Evolutionary conservation across 1,140 invertebrate species (phyloP), one percentile per base, ranked within the genome.

Genomic region (Lordiphosa mommai): DNA sequence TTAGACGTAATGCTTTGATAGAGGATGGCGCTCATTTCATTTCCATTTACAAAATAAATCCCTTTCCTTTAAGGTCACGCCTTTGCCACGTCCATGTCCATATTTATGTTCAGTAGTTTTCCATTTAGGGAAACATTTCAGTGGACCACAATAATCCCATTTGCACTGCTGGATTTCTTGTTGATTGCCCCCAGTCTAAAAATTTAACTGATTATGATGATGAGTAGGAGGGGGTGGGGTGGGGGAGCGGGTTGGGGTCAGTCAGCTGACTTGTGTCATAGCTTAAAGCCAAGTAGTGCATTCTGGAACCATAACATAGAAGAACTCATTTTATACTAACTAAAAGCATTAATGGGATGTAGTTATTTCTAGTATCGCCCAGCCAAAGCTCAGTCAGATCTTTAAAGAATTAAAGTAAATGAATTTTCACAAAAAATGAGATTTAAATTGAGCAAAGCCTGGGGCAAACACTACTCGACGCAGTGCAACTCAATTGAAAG

Each of bases 401-500:
- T 23, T 2, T 14, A 13, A 10, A 14, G 3, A 3, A 14, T 49
- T 23, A 6, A 47, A 34, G 29, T 7, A 8, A 20, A 9, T 13
- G 4, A 7, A 1, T 9, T 16, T 38, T 4, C 12, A 2, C 9
- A 3, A 10, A 8, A 12, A 76, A 68, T 63, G 47, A 59, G 60
- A 61, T 60, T 80, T 71, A 82, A 80, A 82, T 82, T 76, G 60
- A 27, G 23, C 23, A 27, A 27, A 27, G 23, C 23, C 6, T 27
- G 23, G 23, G 23, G 23, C 23, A 27, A n/a, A n/a, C n/a, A n/a
- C n/a, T n/a, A n/a, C n/a, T n/a, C n/a, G n/a, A n/a, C n/a, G n/a
- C n/a, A 72, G 51, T 68, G 37, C 56, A 58, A 67, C 64, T 73
- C 71, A 80, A 80, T 79, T 79, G 74, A 71, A 61, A 61, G 50